Evolutionary conservation across 1,140 invertebrate genomes (phyloP).

Genomic region (Melanaphis sacchari): DNA sequence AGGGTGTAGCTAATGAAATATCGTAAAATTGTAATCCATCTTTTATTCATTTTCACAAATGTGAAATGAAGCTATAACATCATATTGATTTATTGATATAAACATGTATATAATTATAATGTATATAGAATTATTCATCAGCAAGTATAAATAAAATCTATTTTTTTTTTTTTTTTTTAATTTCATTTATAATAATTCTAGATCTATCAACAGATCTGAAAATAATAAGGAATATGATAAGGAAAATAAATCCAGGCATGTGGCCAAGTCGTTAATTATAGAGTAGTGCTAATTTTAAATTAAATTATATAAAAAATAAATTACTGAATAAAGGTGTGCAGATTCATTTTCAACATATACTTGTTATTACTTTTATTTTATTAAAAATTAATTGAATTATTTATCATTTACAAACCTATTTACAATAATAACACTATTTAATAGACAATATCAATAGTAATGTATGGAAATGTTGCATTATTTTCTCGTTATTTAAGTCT

Average conservation of each 20-base stretch:
- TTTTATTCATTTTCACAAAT: neutral
- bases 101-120: neutral
- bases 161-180: neutral
- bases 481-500: neutral
- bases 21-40: slow-evolving; percentile 27
- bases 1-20: slow-evolving; percentile 14
- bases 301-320: neutral
- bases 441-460: neutral
- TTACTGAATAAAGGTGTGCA: neutral
- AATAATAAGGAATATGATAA: too few species aligned
- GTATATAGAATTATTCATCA: neutral
- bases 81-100: neutral
- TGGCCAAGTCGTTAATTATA: neutral
- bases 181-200: neutral
- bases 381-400: neutral
- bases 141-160: neutral
- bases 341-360: neutral
- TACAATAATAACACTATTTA: neutral
- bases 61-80: neutral
- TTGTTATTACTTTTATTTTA: neutral
- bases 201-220: neutral
- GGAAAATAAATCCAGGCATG: neutral
- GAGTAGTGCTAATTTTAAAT: neutral
- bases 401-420: neutral
- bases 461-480: neutral